Base-by-base conservation (phyloP, 2,888 invertebrate genomes). In the Apotomis betuletana region DNA sequence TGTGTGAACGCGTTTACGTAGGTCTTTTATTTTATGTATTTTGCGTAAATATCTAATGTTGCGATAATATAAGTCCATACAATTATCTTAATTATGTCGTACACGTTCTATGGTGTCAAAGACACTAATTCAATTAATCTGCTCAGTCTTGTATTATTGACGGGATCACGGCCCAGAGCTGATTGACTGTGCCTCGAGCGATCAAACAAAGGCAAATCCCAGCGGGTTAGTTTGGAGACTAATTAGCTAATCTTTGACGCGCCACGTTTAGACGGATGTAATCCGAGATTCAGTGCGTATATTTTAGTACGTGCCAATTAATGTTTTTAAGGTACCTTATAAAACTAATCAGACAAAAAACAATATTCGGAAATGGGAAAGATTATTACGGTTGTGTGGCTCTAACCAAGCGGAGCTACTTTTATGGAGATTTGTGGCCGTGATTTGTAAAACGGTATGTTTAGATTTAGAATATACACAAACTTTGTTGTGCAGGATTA, bases 211-310 rank as follows among this genome's bases (percentile, higher is more conserved):
- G 67, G 71, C 62, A 41, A 61, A 67, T 64, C 64, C 70, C 62
- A 9, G 13, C 59, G 27, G 36, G 58, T 49, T 67, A 67, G 71
- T 72, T 67, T 58, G 62, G 55, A 52, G 57, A 62, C 58, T 67
- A 67, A 72, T 72, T 67, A 72, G 67, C 44, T 52, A 62, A 62
- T 72, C 71, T 71, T 71, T 71, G 67, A 71, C 67, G 65, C 61
- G 49, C 13, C 55, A 15, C 61, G 55, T 71, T 61, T 51, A 41
- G 15, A 38, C 41, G 55, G 61, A 15, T 67, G 57, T 71, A 71
- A 71, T 71, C 67, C 49, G 51, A 71, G 65, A 15, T 15, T 15
- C 15, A 52, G 52, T 52, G 44, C 54, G 58, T 64, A 36, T 64
- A 49, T 55, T 41, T 15, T 15, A 15, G 15, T 15, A 15, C 15